A percentile compares a stretch with the other conserved stretches of the same genome.
phyloP scores from a whole-genome alignment of 2,797 vertebrate species.

The Clangula hyemalis region DNA sequence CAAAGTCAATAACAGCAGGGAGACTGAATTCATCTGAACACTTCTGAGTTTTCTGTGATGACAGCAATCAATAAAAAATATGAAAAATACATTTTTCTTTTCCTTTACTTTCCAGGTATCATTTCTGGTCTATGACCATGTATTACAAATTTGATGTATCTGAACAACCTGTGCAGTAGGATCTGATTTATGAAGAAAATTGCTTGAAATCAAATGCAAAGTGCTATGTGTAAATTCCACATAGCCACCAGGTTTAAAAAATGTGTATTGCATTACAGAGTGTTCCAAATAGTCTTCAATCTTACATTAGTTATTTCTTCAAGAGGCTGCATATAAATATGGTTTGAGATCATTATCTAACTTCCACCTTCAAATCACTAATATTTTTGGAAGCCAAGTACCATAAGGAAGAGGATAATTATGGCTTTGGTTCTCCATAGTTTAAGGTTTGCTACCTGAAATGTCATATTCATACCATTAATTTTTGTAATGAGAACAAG shows the following conservation, averaged over 20 bases:
- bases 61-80: neutral
- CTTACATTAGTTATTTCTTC: slow-evolving; percentile 8
- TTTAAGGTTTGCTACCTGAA: neutral
- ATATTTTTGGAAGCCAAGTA: neutral
- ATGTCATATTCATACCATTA: neutral
- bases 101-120: slow-evolving; percentile 3
- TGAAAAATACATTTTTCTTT: neutral
- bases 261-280: neutral
- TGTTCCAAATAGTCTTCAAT: neutral
- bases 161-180: neutral
- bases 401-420: neutral
- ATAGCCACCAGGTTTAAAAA: neutral
- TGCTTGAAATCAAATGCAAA: slow-evolving; percentile 9
- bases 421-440: neutral
- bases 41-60: neutral
- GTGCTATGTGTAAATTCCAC: neutral
- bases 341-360: neutral
- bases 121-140: neutral
- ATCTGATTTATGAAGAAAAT: slow-evolving; percentile 11
- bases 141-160: neutral
- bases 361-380: neutral
- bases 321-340: neutral
- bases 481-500: neutral
- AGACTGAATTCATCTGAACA: neutral
- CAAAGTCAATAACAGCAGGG: neutral